A percentile compares a stretch with the other conserved stretches of the same genome.
These are phyloP conservation scores for Megaceryle torquata DNA, from an alignment of 2,113 vertebrate genomes.

Conservation along the genomic window DNA sequence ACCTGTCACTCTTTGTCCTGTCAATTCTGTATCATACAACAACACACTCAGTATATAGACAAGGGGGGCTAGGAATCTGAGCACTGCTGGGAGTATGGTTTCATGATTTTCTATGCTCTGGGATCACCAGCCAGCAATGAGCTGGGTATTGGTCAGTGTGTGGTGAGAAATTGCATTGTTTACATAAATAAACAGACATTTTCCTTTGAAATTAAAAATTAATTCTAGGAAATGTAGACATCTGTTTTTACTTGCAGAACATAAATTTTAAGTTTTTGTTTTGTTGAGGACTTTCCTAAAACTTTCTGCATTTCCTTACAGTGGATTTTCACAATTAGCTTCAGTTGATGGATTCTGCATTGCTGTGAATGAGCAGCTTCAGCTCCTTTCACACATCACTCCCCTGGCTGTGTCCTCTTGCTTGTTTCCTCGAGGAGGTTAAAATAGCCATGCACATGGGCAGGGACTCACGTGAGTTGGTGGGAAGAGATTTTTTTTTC, in stretches of 20 bases:
- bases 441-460: background rate
- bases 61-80: background rate
- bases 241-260: background rate
- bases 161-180: too few species aligned
- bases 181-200: background rate
- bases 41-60: background rate
- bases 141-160: too few species aligned
- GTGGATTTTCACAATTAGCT: background rate
- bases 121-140: too few species aligned
- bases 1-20: background rate
- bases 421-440: background rate
- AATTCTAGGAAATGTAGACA: background rate
- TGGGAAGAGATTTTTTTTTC: background rate
- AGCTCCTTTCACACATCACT: rapidly evolving
- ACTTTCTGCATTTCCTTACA: background rate
- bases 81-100: background rate
- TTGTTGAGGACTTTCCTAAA: background rate
- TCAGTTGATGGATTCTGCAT: background rate
- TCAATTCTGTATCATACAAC: too few species aligned
- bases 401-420: background rate
- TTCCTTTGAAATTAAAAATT: background rate
- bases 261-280: background rate
- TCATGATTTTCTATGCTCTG: background rate
- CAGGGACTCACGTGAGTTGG: background rate
- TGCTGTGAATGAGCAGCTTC: background rate